Evolutionary conservation across 2,113 vertebrate species (phyloP).

Genomic region (Syngnathus typhle): DNA sequence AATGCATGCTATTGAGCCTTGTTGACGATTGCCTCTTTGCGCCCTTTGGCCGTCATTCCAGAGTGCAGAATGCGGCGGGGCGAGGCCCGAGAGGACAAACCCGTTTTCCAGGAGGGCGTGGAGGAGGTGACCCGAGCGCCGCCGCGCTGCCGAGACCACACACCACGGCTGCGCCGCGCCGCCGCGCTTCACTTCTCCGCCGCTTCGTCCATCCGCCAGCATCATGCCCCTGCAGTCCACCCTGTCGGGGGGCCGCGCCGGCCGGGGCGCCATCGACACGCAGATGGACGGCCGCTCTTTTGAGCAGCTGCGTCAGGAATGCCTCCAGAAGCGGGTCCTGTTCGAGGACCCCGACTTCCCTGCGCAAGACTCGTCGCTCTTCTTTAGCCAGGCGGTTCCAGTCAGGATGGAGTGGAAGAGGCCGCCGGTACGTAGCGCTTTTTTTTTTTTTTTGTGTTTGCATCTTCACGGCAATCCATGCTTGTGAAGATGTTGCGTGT

Average conservation of each 20-base stretch:
- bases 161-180: conserved; percentile 20
- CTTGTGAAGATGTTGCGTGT: no score
- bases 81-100: conserved; percentile 60
- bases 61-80: conserved; percentile 25
- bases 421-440: conserved; percentile 74
- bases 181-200: conserved; percentile 22
- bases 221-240: conserved; percentile 73
- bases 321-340: conserved; percentile 67
- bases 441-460: no score
- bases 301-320: conserved; percentile 75
- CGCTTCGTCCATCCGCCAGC: background rate
- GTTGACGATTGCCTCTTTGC: background rate
- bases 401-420: conserved; percentile 86
- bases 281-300: conserved; percentile 76
- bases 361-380: conserved; percentile 74
- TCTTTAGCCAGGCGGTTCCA: conserved; percentile 79
- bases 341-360: conserved; percentile 89
- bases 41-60: background rate
- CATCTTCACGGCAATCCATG: no score
- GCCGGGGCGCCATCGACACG: conserved; percentile 1
- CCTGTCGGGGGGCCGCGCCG: background rate
- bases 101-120: conserved; percentile 62
- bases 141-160: conserved; percentile 12
- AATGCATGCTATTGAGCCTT: background rate
- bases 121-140: conserved; percentile 23